Evolutionary conservation across 2,888 invertebrate species (phyloP).

Genomic region (Parascotia fuliginaria): DNA sequence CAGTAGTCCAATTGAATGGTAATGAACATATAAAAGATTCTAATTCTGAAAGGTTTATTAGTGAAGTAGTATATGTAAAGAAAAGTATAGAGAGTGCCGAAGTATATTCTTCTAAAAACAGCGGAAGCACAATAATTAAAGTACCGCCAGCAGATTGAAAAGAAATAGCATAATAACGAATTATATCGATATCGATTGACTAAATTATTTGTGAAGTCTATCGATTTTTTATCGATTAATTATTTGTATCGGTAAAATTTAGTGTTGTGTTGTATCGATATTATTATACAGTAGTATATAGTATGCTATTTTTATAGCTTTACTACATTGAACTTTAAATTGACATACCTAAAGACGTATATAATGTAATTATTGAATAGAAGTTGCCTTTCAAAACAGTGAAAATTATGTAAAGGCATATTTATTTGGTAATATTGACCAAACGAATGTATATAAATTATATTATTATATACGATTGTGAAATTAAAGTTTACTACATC

Average conservation of each 20-base stretch:
- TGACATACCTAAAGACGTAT: slow-evolving; percentile 10
- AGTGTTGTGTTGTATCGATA: slow-evolving; percentile 8
- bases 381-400: no score
- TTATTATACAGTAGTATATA: no score
- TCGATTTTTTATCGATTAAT: slow-evolving; percentile 8
- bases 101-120: slow-evolving; percentile 70
- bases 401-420: no score
- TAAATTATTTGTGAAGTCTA: slow-evolving; percentile 5
- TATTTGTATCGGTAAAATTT: slow-evolving; percentile 17
- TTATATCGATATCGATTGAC: slow-evolving; percentile 11
- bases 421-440: no score
- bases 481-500: no score
- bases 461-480: no score
- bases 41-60: slow-evolving; percentile 59
- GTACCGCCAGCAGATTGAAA: slow-evolving; percentile 79
- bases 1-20: slow-evolving; percentile 74
- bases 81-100: slow-evolving; percentile 69
- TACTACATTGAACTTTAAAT: slow-evolving; percentile 7
- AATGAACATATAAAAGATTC: slow-evolving; percentile 64
- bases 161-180: neutral
- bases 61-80: slow-evolving; percentile 66
- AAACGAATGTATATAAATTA: no score
- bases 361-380: no score
- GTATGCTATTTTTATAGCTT: no score
- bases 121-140: slow-evolving; percentile 77